Percentiles rank a stretch among this genome's conserved stretches.
Evolutionary conservation across 2,888 invertebrate species (phyloP).

Genomic region (Melanargia galathea): DNA sequence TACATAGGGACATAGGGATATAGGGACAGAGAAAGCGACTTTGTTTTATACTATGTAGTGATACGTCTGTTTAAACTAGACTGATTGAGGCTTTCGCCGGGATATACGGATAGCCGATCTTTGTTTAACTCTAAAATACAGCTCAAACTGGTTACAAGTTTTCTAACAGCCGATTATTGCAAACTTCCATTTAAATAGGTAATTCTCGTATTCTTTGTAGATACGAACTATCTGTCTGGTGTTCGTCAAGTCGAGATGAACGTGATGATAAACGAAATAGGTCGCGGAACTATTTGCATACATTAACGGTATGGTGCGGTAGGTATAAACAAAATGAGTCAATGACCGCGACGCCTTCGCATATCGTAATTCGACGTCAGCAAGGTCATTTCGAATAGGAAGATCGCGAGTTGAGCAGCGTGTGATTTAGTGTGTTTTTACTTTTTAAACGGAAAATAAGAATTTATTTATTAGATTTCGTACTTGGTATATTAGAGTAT

Average conservation of each 20-base stretch:
- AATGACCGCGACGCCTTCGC: slow-evolving; percentile 57
- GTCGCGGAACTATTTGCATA: slow-evolving; percentile 58
- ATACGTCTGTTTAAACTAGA: no score
- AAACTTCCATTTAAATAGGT: no score
- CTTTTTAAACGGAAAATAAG: neutral
- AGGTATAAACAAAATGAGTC: slow-evolving; percentile 52
- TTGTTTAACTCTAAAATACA: no score
- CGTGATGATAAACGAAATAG: slow-evolving; percentile 50
- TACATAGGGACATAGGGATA: no score
- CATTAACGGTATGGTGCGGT: slow-evolving; percentile 60
- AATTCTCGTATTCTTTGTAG: no score
- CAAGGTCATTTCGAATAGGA: slow-evolving; percentile 59
- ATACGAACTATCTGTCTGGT: slow-evolving; percentile 5
- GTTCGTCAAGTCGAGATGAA: neutral
- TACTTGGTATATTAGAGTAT: no score
- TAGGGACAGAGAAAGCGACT: no score
- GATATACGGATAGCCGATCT: no score
- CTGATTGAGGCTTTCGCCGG: no score
- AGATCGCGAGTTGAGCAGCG: slow-evolving; percentile 20
- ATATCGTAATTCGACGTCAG: slow-evolving; percentile 51
- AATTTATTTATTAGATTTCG: neutral
- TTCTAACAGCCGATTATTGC: no score
- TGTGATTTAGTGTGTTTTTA: slow-evolving; percentile 10
- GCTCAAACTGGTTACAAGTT: no score
- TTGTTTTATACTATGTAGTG: no score